These are phyloP conservation scores for Ischnus inquisitorius DNA, from an alignment of 2,888 invertebrate species.

Conservation along the genomic window DNA sequence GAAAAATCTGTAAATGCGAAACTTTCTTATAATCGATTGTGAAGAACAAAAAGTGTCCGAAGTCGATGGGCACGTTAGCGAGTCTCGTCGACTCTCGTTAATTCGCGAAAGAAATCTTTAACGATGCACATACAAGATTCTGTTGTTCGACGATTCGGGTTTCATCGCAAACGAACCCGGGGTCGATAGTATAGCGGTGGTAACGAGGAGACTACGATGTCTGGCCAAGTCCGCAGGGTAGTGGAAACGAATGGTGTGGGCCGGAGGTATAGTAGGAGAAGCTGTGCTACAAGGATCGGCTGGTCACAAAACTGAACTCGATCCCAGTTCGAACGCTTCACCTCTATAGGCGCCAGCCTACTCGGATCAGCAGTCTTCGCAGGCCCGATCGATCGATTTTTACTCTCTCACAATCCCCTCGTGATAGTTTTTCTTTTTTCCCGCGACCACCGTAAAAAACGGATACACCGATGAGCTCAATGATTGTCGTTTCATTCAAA, in stretches of 20 bases:
- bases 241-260: slow-evolving; percentile 78
- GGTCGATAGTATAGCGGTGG: slow-evolving; percentile 47
- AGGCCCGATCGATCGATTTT: slow-evolving; percentile 42
- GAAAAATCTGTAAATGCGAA: not conserved
- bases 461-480: not conserved
- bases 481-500: slow-evolving; percentile 42
- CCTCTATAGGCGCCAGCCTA: slow-evolving; percentile 70
- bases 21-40: not conserved
- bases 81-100: not conserved
- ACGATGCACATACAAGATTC: not conserved
- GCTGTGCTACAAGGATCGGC: slow-evolving; percentile 73
- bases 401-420: not conserved
- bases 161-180: slow-evolving; percentile 8
- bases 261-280: slow-evolving; percentile 76
- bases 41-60: not conserved
- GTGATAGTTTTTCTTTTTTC: not conserved
- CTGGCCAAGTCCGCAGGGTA: slow-evolving; percentile 68
- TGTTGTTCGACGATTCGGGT: not conserved
- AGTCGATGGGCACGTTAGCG: too few species aligned
- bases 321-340: slow-evolving; percentile 80
- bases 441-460: not conserved
- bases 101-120: not conserved
- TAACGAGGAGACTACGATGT: slow-evolving; percentile 24
- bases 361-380: slow-evolving; percentile 22
- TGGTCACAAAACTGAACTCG: slow-evolving; percentile 79